Percentiles rank a stretch among this genome's conserved stretches.
Evolutionary conservation across 1,140 invertebrate species (phyloP).

Genomic region (Eciton burchellii): DNA sequence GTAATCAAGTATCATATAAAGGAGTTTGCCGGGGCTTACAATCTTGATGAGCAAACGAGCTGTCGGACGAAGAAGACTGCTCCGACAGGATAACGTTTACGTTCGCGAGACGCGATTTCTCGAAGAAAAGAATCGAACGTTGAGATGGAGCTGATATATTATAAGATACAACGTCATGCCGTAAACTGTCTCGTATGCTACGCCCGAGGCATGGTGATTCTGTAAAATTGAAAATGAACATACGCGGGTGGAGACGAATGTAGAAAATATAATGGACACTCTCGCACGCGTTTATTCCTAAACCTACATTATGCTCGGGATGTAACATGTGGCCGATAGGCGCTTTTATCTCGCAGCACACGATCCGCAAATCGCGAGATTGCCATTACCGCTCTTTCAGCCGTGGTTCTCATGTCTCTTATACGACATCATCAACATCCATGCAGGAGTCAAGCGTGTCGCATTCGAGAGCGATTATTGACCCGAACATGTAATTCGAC

Average conservation of each 20-base stretch:
- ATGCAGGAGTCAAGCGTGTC: neutral
- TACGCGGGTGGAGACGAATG: neutral
- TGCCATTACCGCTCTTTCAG: constrained; percentile 28
- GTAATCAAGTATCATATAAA: neutral
- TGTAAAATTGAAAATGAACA: neutral
- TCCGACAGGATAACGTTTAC: neutral
- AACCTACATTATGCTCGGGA: neutral
- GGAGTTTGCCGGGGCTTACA: neutral
- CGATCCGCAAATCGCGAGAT: neutral
- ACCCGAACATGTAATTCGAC: neutral
- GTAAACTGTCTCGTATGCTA: neutral
- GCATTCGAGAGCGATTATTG: neutral
- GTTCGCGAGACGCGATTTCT: neutral
- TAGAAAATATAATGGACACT: neutral
- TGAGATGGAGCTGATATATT: neutral
- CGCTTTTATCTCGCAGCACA: constrained; percentile 20
- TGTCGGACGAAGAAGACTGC: neutral
- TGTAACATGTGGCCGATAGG: constrained; percentile 38
- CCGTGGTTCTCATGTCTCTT: constrained; percentile 38
- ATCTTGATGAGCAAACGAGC: constrained; percentile 18
- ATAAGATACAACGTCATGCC: neutral
- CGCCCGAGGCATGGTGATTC: neutral
- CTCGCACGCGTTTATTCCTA: neutral
- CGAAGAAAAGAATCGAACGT: neutral
- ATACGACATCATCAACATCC: neutral